These are phyloP conservation scores for Pica pica DNA, from an alignment of 2,113 vertebrate genomes.

Conservation along the genomic window DNA sequence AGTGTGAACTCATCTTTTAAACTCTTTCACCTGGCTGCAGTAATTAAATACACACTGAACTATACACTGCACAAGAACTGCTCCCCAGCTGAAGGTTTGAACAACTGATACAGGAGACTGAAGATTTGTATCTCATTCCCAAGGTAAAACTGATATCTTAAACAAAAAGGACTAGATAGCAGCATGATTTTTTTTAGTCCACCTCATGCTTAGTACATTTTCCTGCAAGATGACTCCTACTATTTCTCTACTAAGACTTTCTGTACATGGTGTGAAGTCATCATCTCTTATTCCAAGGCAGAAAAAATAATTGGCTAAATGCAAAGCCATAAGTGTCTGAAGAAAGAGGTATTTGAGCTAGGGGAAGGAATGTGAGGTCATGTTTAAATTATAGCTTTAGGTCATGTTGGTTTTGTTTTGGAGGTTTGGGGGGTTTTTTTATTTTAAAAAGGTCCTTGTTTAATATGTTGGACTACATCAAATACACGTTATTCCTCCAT, in stretches of 20 bases:
- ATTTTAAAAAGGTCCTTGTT: background rate
- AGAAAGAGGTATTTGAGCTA: background rate
- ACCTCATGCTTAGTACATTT: background rate
- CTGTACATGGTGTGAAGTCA: background rate
- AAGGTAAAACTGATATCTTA: background rate
- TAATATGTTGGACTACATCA: background rate
- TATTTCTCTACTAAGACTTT: background rate
- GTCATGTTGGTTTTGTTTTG: background rate
- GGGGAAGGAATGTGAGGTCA: background rate
- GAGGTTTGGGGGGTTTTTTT: fast-evolving
- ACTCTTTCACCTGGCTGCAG: background rate
- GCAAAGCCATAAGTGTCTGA: background rate
- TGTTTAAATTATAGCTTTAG: background rate
- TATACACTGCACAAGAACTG: background rate
- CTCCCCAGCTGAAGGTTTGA: background rate
- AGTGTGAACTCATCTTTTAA: background rate
- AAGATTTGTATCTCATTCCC: background rate
- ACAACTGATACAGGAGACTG: background rate
- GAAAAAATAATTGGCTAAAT: background rate
- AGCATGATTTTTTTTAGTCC: background rate
- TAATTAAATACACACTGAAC: background rate
- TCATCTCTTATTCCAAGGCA: background rate
- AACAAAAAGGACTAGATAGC: background rate
- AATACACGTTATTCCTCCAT: background rate
- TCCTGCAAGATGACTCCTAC: background rate